Evolutionary conservation across 2,113 vertebrate genomes (phyloP).

Genomic region (Empidonax traillii): DNA sequence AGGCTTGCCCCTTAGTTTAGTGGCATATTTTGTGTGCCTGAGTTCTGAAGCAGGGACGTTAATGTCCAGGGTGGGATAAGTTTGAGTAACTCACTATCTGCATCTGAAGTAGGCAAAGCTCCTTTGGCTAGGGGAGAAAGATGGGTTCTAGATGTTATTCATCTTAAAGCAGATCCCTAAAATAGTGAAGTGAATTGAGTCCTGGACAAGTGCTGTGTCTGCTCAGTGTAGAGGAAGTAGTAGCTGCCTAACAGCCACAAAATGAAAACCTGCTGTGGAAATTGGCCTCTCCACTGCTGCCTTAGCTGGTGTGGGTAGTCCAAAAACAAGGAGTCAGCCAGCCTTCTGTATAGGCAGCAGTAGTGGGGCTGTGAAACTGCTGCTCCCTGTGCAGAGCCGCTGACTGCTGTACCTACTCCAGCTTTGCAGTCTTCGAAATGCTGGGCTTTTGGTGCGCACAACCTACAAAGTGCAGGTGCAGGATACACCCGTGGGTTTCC

Average conservation of each 20-base stretch:
- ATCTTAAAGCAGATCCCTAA: not conserved
- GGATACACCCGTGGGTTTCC: not conserved
- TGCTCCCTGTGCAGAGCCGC: not conserved
- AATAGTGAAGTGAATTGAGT: not conserved
- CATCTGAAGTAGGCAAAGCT: not conserved
- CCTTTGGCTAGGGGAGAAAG: not conserved
- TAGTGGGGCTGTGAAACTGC: fast-evolving
- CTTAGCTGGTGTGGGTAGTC: not conserved
- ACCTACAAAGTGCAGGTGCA: not conserved
- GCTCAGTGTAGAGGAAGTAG: not conserved
- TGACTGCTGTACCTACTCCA: not conserved
- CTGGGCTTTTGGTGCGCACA: fast-evolving
- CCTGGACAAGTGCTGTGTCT: not conserved
- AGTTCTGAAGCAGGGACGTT: not conserved
- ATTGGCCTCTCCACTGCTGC: not conserved
- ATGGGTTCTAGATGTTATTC: fast-evolving
- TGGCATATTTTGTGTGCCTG: not conserved
- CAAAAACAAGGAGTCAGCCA: not conserved
- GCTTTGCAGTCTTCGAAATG: not conserved
- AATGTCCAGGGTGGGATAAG: not conserved
- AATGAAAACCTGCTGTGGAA: fast-evolving
- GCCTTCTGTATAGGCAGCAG: not conserved
- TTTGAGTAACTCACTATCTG: not conserved
- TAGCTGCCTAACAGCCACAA: not conserved
- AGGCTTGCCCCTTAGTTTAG: fast-evolving